Evolutionary conservation across 2,888 invertebrate species (phyloP), one percentile per base, ranked within the genome.

Genomic region (Phanerotoma sp.): DNA sequence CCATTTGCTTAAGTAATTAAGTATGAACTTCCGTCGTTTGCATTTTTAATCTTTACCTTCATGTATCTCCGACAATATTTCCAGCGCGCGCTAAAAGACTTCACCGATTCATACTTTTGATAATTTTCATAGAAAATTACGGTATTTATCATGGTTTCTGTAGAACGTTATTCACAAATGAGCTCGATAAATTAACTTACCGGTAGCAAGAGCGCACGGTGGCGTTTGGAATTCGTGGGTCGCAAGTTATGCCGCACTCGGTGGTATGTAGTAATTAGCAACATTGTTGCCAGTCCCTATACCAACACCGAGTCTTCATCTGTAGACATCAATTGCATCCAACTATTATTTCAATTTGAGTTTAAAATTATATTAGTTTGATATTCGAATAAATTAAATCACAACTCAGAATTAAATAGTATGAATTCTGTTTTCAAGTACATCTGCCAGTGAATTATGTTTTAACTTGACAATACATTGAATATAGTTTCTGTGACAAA

Each of bases 241-340:
- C 71, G 71, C 67, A 68, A 72, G 74, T 74, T 74, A 76, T 75
- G 74, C 72, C 69, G 68, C 69, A 69, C 70, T 70, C 70, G 67
- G 64, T 69, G 75, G 74, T 71, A 76, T 75, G 75, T 70, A 70
- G 72, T 74, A 76, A 76, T 76, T 75, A 76, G 73, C 73, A 72
- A 69, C 71, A 75, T 74, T 70, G 72, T 70, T 66, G 61, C 57
- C 58, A 49, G 51, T 50, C 41, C 25, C 47, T 33, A 25, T 21
- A 28, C 53, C 40, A 55, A 50, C 16, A 40, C 21, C 45, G 40
- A 41, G 44, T 22, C 35, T 42, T 54, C 35, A 32, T 46, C 32
- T 25, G 25, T 25, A 25, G 25, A 25, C 25, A 25, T 25, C 25
- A 25, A 25, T 25, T 25, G 25, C 25, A 25, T 25, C 25, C 25